Evolutionary conservation across 2,888 invertebrate genomes (phyloP).

Genomic region (Gnatocerus cornutus): DNA sequence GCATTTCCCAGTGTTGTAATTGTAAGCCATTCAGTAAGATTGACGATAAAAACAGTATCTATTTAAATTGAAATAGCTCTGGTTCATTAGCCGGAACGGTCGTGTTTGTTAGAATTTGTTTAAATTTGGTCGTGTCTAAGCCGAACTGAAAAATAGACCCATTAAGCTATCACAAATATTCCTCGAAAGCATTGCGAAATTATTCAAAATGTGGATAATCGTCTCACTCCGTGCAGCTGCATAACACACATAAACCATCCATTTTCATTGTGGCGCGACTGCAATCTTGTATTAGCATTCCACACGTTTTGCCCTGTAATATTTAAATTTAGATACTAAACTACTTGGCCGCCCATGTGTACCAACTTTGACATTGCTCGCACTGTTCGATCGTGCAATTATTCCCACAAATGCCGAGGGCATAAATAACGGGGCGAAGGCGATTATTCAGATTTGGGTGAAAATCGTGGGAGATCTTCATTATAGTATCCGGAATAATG

Average conservation of each 20-base stretch:
- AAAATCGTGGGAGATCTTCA: conserved; percentile 28
- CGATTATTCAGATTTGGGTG: conserved; percentile 23
- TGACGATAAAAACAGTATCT: conserved; percentile 8
- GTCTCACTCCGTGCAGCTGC: conserved; percentile 31
- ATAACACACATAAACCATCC: conserved; percentile 37
- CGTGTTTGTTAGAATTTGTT: conserved; percentile 3
- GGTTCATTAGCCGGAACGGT: conserved; percentile 4
- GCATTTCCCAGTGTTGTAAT: conserved; percentile 2
- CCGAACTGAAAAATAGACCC: conserved; percentile 8
- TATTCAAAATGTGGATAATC: conserved; percentile 35
- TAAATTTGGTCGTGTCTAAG: not conserved
- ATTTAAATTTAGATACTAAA: conserved; percentile 31
- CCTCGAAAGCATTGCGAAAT: conserved; percentile 13
- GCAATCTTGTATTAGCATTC: conserved; percentile 42
- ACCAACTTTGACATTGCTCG: not conserved
- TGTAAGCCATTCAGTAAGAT: not conserved
- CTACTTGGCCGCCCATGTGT: conserved; percentile 17
- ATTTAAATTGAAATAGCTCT: conserved; percentile 3
- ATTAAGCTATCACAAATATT: conserved; percentile 19
- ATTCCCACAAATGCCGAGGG: not conserved
- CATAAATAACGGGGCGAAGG: conserved; percentile 7
- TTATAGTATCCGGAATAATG: conserved; percentile 21
- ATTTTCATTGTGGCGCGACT: conserved; percentile 34
- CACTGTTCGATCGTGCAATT: not conserved
- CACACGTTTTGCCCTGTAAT: conserved; percentile 29